Conservation (phyloP, 2,113 vertebrate species). For the Ibidorhyncha struthersii region DNA sequence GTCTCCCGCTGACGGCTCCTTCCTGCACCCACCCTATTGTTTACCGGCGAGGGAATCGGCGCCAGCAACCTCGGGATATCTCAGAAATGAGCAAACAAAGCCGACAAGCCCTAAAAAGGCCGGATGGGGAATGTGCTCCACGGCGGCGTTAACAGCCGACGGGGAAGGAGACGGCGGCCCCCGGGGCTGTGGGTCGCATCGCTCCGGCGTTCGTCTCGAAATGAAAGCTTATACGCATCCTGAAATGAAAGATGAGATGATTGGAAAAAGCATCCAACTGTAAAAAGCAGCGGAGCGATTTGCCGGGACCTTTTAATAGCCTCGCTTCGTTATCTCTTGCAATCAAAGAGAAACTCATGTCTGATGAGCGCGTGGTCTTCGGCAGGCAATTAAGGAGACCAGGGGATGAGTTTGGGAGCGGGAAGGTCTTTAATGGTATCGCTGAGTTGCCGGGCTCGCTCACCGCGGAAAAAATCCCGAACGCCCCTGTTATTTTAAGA, state of each 20-base stretch:
- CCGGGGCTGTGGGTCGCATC: not conserved
- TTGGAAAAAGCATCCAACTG: not conserved
- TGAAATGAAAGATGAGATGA: not conserved
- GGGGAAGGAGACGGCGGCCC: not conserved
- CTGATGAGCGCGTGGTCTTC: not conserved
- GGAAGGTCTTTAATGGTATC: not conserved
- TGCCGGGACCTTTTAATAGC: not conserved
- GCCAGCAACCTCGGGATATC: not conserved
- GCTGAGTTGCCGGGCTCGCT: not conserved
- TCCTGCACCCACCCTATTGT: not conserved
- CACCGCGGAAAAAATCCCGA: not conserved
- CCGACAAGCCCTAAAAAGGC: not conserved
- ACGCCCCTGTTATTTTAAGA: not conserved
- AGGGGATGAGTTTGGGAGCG: not conserved
- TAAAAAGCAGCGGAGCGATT: not conserved
- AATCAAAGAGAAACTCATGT: not conserved
- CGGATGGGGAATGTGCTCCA: rapidly evolving
- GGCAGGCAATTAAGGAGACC: not conserved
- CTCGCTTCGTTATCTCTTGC: not conserved
- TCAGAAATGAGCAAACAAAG: not conserved
- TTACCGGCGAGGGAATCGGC: not conserved
- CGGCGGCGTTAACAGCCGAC: rapidly evolving
- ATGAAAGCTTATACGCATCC: not conserved
- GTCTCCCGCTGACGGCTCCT: not conserved
- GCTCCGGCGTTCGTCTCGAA: not conserved